A percentile compares a stretch with the other conserved stretches of the same genome.
These are phyloP conservation scores for Drosophila sordidula DNA, from an alignment of 2,888 invertebrate species.

Conservation along the genomic window DNA sequence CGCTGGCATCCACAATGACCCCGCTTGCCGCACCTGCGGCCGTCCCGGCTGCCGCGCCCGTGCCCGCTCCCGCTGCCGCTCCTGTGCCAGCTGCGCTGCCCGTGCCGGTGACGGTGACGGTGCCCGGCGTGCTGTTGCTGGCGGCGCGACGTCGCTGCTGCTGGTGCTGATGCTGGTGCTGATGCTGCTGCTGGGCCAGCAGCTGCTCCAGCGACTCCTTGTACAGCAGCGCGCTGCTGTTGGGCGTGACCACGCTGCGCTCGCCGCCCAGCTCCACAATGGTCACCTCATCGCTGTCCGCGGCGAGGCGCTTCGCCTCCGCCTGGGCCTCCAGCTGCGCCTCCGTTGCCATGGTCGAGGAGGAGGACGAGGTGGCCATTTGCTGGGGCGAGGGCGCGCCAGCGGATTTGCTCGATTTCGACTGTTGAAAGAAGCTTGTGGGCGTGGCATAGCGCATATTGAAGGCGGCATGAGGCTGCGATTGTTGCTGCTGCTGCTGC, in stretches of 20 bases:
- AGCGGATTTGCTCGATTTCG: constrained; percentile 61
- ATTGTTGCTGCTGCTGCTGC: constrained; percentile 49
- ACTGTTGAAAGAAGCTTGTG: constrained; percentile 54
- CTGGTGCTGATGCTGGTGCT: constrained; percentile 39
- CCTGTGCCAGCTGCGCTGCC: constrained; percentile 7
- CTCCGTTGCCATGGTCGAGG: constrained; percentile 57
- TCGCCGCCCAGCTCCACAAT: constrained; percentile 63
- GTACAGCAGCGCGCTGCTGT: constrained; percentile 63
- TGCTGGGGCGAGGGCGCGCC: constrained; percentile 81
- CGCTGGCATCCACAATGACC: constrained; percentile 75
- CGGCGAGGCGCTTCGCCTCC: constrained; percentile 46
- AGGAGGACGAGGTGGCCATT: constrained; percentile 52
- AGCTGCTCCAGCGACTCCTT: constrained; percentile 73
- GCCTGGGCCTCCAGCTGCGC: constrained; percentile 31
- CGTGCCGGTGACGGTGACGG: constrained; percentile 18
- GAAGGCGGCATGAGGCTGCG: constrained; percentile 49
- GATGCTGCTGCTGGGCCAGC: constrained; percentile 51
- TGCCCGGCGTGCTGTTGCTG: constrained; percentile 71
- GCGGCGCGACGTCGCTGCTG: constrained; percentile 64
- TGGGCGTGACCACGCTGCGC: constrained; percentile 51
- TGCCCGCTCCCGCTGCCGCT: constrained; percentile 10
- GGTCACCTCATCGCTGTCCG: constrained; percentile 60
- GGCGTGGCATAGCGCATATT: constrained; percentile 67
- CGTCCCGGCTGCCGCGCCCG: constrained; percentile 2
- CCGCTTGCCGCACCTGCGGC: constrained; percentile 26